phyloP scores from a whole-genome alignment of 2,888 invertebrate species.

The Latrodectus elegans region DNA sequence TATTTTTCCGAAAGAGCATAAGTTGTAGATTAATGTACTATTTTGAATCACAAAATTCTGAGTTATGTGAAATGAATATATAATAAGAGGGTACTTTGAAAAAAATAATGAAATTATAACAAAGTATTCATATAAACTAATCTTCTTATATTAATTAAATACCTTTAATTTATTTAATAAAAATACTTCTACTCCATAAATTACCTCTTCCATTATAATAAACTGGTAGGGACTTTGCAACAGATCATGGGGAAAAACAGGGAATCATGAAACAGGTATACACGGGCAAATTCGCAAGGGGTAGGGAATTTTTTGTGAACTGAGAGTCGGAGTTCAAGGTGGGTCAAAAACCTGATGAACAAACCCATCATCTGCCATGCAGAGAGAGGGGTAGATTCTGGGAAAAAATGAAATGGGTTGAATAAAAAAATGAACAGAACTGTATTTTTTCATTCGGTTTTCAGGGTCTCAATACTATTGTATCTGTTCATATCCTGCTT shows the following conservation, averaged over 20 bases:
- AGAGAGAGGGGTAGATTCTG: constrained; percentile 41
- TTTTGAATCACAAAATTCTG: too few species aligned
- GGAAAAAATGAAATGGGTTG: constrained; percentile 44
- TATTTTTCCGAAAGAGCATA: too few species aligned
- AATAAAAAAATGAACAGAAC: constrained; percentile 47
- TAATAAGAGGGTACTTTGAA: too few species aligned
- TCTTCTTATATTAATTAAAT: too few species aligned
- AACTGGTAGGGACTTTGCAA: too few species aligned
- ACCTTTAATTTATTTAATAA: too few species aligned
- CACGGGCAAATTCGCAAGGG: constrained; percentile 26
- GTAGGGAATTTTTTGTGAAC: constrained; percentile 36
- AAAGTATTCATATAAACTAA: too few species aligned
- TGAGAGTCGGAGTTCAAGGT: constrained; percentile 57
- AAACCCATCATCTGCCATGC: constrained; percentile 57
- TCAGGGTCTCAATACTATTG: constrained; percentile 40
- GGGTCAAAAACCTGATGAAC: constrained; percentile 58
- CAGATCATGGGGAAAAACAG: constrained; percentile 4
- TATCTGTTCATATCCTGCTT: constrained; percentile 54
- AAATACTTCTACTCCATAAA: too few species aligned
- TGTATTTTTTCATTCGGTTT: constrained; percentile 23
- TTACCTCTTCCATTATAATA: too few species aligned
- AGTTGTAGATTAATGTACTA: too few species aligned
- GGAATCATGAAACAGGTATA: constrained; percentile 41
- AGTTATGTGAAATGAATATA: too few species aligned
- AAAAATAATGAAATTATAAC: too few species aligned